These are phyloP conservation scores for Tromatobia lineatoria DNA, from an alignment of 2,888 invertebrate genomes.

Conservation along the genomic window DNA sequence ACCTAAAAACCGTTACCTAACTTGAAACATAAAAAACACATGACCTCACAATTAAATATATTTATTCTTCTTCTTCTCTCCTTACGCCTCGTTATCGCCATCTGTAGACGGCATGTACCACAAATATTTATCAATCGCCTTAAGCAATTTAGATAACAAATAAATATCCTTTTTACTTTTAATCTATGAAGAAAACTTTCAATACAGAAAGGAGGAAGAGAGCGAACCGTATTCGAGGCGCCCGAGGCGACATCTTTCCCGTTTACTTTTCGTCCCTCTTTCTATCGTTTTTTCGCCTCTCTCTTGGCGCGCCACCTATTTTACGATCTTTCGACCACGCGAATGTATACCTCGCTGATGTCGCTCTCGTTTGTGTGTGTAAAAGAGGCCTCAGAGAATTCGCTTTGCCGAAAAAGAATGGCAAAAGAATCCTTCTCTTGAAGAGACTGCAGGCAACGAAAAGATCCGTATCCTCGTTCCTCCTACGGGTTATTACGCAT, in stretches of 20 bases:
- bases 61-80: too few relatives aligned
- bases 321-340: conserved; percentile 54
- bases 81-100: too few relatives aligned
- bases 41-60: too few relatives aligned
- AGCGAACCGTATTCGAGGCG: conserved; percentile 48
- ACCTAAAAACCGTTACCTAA: too few relatives aligned
- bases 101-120: too few relatives aligned
- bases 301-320: conserved; percentile 65
- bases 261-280: conserved; percentile 46
- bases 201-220: conserved; percentile 22
- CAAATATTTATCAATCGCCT: too few relatives aligned
- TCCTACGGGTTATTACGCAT: conserved; percentile 9
- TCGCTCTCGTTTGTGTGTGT: conserved; percentile 1
- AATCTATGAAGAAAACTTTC: too few relatives aligned
- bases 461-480: conserved; percentile 37
- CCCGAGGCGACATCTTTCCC: conserved; percentile 50
- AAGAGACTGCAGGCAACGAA: not conserved
- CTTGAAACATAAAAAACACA: too few relatives aligned
- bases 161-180: too few relatives aligned
- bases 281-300: conserved; percentile 51
- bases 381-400: conserved; percentile 27
- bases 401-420: conserved; percentile 43
- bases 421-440: conserved; percentile 16
- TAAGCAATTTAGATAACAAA: too few relatives aligned
- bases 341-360: conserved; percentile 43